Base-by-base conservation (phyloP, 1,140 invertebrate species). In the Heliconius himera region DNA sequence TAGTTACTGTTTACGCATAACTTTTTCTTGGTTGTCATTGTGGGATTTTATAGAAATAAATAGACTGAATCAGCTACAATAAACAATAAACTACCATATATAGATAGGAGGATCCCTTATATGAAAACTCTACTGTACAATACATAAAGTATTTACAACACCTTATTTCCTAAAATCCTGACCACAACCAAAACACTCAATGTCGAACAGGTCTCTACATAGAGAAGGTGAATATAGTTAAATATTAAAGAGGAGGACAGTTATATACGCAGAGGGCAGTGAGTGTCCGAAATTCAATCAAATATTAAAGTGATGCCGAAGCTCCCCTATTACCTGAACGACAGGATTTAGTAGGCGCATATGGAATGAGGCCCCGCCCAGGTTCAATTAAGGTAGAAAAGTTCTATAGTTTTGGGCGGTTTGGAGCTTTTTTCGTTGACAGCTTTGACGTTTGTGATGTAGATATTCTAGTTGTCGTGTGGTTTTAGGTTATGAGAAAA, bases 291-390 rank as follows among this genome's bases (percentile, higher is more conserved):
- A 84, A 81, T 86, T 90, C 88, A 29, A 93, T 94, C 89, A 91
- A 94, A 91, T 93, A 93, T 93, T 93, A 90, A 93, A 85, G 83
- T 38, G 73, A 76, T 76, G 82, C 84, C 88, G 88, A 90, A 90
- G 88, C 86, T 83, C 88, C 85, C 76, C 76, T 76, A 81, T 82
- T 83, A 83, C 80, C 76, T 78, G 29, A 73, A 71, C 81, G 77
- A 83, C 82, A 79, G 78, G 79, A 84, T 82, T 81, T 85, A 86
- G 85, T 88, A 89, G 85, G 80, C 84, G 90, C 84, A 92, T 91
- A 88, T 79, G 77, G 87, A 91, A 89, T 66, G 80, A 85, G 78
- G 80, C 85, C 84, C 87, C 90, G 88, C 87, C 88, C 86, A 76
- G 75, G 76, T 85, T 85, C 85, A 88, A 87, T 90, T 88, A 89